phyloP scores from a whole-genome alignment of 2,888 invertebrate genomes.

The Cecidostiba fungosa region DNA sequence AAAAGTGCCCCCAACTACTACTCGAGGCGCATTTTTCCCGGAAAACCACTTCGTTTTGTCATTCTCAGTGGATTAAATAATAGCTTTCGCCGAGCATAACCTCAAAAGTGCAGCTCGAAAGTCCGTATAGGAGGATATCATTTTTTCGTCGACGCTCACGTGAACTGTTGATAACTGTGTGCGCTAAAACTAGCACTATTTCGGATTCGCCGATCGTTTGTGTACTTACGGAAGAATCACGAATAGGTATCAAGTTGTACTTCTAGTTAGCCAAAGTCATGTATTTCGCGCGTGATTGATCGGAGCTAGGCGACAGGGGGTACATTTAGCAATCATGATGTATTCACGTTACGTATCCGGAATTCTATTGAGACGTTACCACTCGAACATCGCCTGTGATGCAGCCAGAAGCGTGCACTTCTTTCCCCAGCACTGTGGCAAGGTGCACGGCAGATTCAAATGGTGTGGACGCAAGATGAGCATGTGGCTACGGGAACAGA shows the following conservation, averaged over 20 bases:
- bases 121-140: not conserved
- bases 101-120: not conserved
- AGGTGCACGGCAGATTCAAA: slow-evolving; percentile 68
- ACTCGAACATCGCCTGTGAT: slow-evolving; percentile 55
- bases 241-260: not conserved
- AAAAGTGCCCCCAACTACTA: not conserved
- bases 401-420: slow-evolving; percentile 40
- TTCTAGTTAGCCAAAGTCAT: not conserved
- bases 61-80: not conserved
- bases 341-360: slow-evolving; percentile 67
- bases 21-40: not conserved
- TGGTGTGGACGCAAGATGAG: slow-evolving; percentile 69
- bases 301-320: not conserved
- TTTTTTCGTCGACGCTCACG: not conserved
- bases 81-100: not conserved
- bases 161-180: not conserved
- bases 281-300: slow-evolving; percentile 18
- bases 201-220: not conserved
- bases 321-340: slow-evolving; percentile 35
- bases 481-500: slow-evolving; percentile 73
- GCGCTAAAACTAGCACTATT: not conserved
- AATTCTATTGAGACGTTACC: slow-evolving; percentile 66
- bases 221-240: not conserved
- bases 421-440: slow-evolving; percentile 46
- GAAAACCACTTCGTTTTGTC: not conserved